Evolutionary conservation across 2,113 vertebrate species (phyloP).

Genomic region (Heloderma charlesbogerti): DNA sequence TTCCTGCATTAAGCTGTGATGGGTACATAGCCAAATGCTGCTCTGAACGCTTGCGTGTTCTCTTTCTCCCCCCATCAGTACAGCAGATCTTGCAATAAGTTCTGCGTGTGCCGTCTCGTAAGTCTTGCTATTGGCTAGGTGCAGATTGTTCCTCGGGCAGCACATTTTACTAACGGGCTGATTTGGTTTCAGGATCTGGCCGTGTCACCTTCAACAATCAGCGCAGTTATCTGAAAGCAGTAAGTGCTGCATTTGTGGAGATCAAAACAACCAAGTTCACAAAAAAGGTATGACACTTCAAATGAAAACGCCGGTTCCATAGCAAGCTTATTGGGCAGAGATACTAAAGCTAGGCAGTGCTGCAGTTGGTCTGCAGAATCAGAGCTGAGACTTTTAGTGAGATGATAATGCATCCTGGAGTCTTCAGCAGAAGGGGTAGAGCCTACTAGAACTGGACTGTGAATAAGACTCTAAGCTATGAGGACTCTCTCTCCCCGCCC

Average conservation of each 20-base stretch:
- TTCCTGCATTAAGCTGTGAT: too few relatives aligned
- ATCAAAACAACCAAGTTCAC: slow-evolving; percentile 99
- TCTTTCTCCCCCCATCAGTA: background rate
- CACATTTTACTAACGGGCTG: accelerated
- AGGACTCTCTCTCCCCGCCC: background rate
- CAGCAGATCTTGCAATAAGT: background rate
- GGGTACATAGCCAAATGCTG: background rate
- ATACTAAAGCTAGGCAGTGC: background rate
- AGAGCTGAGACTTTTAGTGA: background rate
- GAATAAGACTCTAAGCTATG: background rate
- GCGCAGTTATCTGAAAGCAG: slow-evolving; percentile 96
- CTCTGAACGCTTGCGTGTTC: background rate
- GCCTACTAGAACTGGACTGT: background rate
- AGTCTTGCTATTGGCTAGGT: background rate
- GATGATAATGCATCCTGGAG: background rate
- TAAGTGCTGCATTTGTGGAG: slow-evolving; percentile 95
- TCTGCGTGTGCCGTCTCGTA: background rate
- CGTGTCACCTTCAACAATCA: slow-evolving; percentile 99
- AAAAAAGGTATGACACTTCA: slow-evolving; percentile 86
- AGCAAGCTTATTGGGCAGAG: accelerated
- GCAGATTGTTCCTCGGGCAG: background rate
- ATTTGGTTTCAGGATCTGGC: slow-evolving; percentile 86
- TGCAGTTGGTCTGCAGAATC: background rate
- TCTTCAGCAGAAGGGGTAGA: background rate
- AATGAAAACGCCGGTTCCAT: too few relatives aligned